Evolutionary conservation across 2,113 vertebrate species (phyloP).

Genomic region (Nothoprocta perdicaria): DNA sequence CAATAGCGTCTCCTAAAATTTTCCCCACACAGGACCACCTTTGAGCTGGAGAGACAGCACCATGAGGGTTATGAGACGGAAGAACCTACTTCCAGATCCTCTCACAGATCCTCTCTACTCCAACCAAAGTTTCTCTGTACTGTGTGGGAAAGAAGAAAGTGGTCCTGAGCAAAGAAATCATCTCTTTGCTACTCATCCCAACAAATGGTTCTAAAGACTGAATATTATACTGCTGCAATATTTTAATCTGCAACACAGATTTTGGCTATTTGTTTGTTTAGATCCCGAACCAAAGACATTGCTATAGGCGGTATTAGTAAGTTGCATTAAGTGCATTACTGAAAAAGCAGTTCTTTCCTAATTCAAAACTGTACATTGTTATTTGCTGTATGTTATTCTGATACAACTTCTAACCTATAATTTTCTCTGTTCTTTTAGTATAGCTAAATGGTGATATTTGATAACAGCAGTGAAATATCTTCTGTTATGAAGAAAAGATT

Average conservation of each 20-base stretch:
- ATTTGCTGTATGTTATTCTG: not conserved
- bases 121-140: not conserved
- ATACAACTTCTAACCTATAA: not conserved
- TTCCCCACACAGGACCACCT: not conserved
- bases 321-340: not conserved
- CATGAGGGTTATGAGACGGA: not conserved
- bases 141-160: not conserved
- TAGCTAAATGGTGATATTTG: conserved; percentile 24
- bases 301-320: not conserved
- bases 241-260: not conserved
- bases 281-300: not conserved
- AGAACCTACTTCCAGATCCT: not conserved
- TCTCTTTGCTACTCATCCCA: not conserved
- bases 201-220: not conserved
- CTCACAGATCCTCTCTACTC: not conserved
- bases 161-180: not conserved
- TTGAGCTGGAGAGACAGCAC: not conserved
- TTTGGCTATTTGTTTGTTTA: not conserved
- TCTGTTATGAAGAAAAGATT: not conserved
- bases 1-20: not conserved
- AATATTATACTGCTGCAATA: not conserved
- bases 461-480: not conserved
- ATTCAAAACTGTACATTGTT: not conserved
- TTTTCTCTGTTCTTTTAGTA: not conserved
- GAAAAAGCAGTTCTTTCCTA: not conserved